Base-by-base conservation (phyloP, 2,888 invertebrate species). In the Brenthis daphne region DNA sequence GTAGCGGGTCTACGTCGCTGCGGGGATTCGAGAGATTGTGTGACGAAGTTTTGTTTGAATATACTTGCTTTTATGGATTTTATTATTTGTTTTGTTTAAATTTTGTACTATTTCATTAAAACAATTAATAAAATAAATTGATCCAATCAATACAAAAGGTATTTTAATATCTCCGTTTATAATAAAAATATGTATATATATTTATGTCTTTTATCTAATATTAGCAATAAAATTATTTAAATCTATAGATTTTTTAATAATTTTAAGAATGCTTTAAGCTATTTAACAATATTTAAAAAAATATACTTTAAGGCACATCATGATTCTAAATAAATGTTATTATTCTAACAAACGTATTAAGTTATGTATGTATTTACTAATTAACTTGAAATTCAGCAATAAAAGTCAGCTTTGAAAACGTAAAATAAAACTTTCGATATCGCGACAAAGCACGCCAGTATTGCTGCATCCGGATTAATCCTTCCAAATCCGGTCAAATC, bases 351-450 rank as follows among this genome's bases (percentile, higher is more conserved):
- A 43, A 16, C 2, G 1, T 16, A n/a, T 12, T 33, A 56, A n/a
- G 8, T 16, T 53, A 11, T 53, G 16, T 51, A 14, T 8, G 8
- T 60, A 61, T 50, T 60, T 47, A 60, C 51, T 61, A 65, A 68
- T 69, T 66, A 71, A 70, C 58, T 54, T 65, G 58, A 65, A 73
- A 69, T 72, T 68, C 58, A 73, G 81, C 83, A 84, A 84, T 79
- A 77, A 80, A 78, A 79, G 75, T 29, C 4, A 80, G 84, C 76
- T 83, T 85, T 86, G 83, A 82, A 85, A 85, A 82, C 80, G 80
- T 81, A 82, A 83, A 86, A 90, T 90, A 92, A 43, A 90, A 91
- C 88, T 88, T 84, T 79, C 84, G 85, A 86, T 90, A 92, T 91
- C 90, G 85, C 85, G 80, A 80, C 85, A 82, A 77, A 83, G 85